Evolutionary conservation across 2,113 vertebrate genomes (phyloP).

Genomic region (Epinephelus cyanopodus): DNA sequence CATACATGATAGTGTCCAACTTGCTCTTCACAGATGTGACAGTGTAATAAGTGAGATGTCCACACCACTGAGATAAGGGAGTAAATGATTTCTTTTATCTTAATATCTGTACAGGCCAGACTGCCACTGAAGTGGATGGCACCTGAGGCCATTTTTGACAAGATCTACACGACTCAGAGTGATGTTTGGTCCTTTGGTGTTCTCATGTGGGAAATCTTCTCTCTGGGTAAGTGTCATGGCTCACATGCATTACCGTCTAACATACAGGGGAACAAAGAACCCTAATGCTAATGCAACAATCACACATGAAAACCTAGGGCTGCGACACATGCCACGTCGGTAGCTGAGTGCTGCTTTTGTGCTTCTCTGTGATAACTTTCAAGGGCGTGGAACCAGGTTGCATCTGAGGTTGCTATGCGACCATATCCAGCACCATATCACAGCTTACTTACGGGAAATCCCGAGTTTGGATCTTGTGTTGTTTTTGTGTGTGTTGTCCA

Average conservation of each 20-base stretch:
- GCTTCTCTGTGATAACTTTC: too few relatives aligned
- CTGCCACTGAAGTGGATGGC: slow-evolving; percentile 98
- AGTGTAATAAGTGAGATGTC: slow-evolving; percentile 1
- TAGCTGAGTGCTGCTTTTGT: too few relatives aligned
- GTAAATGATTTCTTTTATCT: slow-evolving; percentile 31
- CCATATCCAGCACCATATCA: too few relatives aligned
- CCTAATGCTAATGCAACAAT: background rate
- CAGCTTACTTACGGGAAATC: too few relatives aligned
- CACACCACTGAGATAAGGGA: slow-evolving; percentile 4
- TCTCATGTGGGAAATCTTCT: slow-evolving; percentile 97
- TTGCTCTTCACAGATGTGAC: slow-evolving; percentile 5
- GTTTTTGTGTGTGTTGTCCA: too few relatives aligned
- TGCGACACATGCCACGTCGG: too few relatives aligned
- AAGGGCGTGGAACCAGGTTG: too few relatives aligned
- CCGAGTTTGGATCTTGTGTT: too few relatives aligned
- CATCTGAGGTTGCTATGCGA: too few relatives aligned
- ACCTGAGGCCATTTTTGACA: slow-evolving; percentile 96
- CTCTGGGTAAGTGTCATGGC: slow-evolving; percentile 87
- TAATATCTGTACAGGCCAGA: slow-evolving; percentile 83
- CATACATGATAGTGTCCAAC: background rate
- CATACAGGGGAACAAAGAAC: background rate
- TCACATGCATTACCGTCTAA: background rate
- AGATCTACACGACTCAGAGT: slow-evolving; percentile 95
- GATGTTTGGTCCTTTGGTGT: slow-evolving; percentile 97
- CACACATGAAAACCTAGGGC: background rate